Conservation (phyloP, 2,113 vertebrate species). For the Athene noctua region DNA sequence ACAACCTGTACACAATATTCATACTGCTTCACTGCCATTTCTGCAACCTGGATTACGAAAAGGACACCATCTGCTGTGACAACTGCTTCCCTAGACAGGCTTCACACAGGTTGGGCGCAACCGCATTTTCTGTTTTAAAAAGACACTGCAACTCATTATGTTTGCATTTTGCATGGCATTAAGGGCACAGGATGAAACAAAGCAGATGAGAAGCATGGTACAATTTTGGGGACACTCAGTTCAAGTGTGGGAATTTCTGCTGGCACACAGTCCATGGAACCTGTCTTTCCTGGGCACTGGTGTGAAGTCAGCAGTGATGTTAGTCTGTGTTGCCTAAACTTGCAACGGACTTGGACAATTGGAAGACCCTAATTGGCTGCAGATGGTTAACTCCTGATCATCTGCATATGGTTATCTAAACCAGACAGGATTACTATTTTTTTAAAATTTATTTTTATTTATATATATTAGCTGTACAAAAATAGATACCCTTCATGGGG, state of each 20-base stretch:
- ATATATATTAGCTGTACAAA: neutral
- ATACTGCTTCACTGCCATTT: conserved; percentile 20
- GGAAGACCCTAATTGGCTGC: neutral
- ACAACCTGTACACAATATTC: conserved; percentile 46
- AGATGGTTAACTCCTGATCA: neutral
- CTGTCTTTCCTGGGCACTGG: neutral
- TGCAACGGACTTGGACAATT: neutral
- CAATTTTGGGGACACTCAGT: neutral
- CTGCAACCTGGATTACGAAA: neutral
- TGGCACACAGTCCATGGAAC: rapidly evolving
- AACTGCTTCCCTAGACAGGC: conserved; percentile 16
- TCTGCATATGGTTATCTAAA: neutral
- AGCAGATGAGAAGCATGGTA: neutral
- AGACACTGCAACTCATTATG: neutral
- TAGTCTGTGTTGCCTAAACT: neutral
- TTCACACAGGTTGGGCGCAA: neutral
- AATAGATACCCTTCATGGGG: neutral
- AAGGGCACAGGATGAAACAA: neutral
- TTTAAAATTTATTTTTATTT: neutral
- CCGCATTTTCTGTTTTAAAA: neutral
- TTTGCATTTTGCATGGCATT: neutral
- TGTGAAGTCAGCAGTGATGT: neutral
- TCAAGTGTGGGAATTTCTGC: neutral
- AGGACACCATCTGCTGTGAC: conserved; percentile 64
- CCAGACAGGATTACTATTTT: neutral